Evolutionary conservation across 2,888 invertebrate species (phyloP).

Genomic region (Sarcophaga variegata): DNA sequence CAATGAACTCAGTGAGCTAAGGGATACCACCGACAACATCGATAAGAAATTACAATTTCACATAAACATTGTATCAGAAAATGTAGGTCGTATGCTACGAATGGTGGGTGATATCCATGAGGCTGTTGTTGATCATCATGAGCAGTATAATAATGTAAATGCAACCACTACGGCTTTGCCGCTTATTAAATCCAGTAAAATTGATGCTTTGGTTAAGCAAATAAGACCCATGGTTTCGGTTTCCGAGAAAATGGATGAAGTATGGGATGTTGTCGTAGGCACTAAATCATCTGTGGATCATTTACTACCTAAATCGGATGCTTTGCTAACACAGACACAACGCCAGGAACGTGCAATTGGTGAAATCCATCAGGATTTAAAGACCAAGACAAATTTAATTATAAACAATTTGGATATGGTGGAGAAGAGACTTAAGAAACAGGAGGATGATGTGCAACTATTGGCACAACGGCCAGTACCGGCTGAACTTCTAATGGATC

Average conservation of each 20-base stretch:
- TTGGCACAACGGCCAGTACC: constrained; percentile 89
- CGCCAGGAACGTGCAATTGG: constrained; percentile 93
- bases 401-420: constrained; percentile 94
- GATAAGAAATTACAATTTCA: constrained; percentile 93
- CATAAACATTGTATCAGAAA: constrained; percentile 91
- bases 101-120: constrained; percentile 92
- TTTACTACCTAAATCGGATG: constrained; percentile 92
- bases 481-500: constrained; percentile 88
- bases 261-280: constrained; percentile 94
- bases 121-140: constrained; percentile 90
- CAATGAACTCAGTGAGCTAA: constrained; percentile 90
- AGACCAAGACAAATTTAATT: constrained; percentile 92
- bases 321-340: constrained; percentile 91
- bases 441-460: constrained; percentile 91
- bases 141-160: constrained; percentile 81
- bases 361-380: constrained; percentile 91
- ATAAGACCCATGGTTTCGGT: constrained; percentile 93
- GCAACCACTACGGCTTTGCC: constrained; percentile 85
- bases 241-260: constrained; percentile 95
- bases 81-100: constrained; percentile 89
- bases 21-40: constrained; percentile 89
- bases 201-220: constrained; percentile 90
- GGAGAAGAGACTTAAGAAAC: constrained; percentile 91
- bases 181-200: constrained; percentile 86
- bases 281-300: constrained; percentile 94